Evolutionary conservation across 2,797 vertebrate species (phyloP), one percentile per base, ranked within the genome.

Genomic region (Choloepus didactylus): DNA sequence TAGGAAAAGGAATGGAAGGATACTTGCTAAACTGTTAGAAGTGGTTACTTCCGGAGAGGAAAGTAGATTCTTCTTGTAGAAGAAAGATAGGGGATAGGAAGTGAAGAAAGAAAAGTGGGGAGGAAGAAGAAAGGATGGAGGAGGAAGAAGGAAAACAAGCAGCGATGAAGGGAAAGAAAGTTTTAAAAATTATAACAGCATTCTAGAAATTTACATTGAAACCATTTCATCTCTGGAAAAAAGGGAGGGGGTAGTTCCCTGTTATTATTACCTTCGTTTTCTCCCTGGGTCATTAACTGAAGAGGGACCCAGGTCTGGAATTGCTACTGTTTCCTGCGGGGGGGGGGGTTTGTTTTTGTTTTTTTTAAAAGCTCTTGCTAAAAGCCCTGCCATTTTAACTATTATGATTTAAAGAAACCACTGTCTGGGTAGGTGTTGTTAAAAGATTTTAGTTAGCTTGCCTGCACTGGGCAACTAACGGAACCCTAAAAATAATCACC

Each of bases 191-290:
- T 19, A 18, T 51, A 89, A 41, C 8, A 75, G 27, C 86, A 76
- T 66, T 70, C 75, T 85, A 46, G 31, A 73, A 73, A 93, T 86
- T 59, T 84, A 84, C 84, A 89, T 84, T 49, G 56, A 87, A 94
- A 70, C 25, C 4, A 31, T 67, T 70, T 95, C n/a, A 62, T 56
- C 56, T 95, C 79, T 93, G 46, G 89, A 93, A 73, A 84, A 51
- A 31, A 56, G 18, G 5, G 54, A 19, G 16, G 44, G 18, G 11
- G 2, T 4, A 29, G 10, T 38, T n/a, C 15, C 41, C 84, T 91
- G 8, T 72, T 49, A 35, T 41, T 23, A 35, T 66, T 59, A 31
- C 27, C 19, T 90, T 69, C 35, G 35, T 69, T 27, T 27, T 77
- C 60, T 75, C 31, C 18, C 80, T 72, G 15, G 76, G 41, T 41